Evolutionary conservation across 2,888 invertebrate species (phyloP).

Genomic region (Pachliopta kotzebuea): DNA sequence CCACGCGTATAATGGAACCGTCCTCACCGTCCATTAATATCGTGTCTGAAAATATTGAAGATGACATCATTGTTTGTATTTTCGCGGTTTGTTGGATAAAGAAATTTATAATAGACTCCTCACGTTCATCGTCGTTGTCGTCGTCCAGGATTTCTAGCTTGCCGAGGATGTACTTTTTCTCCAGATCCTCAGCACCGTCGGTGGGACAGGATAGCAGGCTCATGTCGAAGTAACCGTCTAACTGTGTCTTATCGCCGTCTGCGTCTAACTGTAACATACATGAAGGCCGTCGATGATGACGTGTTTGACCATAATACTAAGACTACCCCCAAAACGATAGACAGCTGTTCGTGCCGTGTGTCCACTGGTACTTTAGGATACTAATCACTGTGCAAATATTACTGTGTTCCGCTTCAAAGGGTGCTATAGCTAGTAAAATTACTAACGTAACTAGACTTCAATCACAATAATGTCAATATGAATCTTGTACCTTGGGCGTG

Average conservation of each 20-base stretch:
- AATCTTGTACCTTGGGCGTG: constrained; percentile 32
- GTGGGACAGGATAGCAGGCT: constrained; percentile 37
- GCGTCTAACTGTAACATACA: no score
- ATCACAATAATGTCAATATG: no score
- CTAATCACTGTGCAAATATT: no score
- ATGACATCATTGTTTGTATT: no score
- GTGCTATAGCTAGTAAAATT: no score
- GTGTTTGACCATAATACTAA: no score
- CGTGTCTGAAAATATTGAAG: constrained; percentile 47
- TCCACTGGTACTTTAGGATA: no score
- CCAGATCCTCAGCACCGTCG: constrained; percentile 27
- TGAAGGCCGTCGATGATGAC: no score
- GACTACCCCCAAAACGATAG: no score
- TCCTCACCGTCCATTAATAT: constrained; percentile 59
- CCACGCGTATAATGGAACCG: constrained; percentile 56
- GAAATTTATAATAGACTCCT: constrained; percentile 7
- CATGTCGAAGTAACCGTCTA: constrained; percentile 43
- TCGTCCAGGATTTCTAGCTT: constrained; percentile 52
- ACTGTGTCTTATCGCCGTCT: constrained; percentile 14
- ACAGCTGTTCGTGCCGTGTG: no score
- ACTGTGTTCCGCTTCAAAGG: no score
- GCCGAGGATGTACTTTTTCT: constrained; percentile 45
- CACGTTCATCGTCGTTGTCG: constrained; percentile 48
- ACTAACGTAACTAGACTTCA: no score
- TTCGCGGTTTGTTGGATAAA: background rate